Conservation (phyloP, 92 coral and sea anemone genomes). For the Epizoanthus illoricatus region DNA sequence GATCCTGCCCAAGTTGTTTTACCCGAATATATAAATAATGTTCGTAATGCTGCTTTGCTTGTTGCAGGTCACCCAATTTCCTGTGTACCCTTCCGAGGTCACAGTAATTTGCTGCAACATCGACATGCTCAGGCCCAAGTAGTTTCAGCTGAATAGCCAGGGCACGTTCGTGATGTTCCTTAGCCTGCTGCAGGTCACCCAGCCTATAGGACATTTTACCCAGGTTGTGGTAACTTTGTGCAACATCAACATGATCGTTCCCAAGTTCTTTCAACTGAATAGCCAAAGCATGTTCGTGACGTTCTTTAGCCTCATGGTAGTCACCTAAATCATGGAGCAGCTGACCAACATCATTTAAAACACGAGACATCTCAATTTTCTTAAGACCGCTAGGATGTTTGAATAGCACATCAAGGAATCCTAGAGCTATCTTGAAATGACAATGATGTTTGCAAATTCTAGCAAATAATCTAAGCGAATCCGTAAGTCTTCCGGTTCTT, state of each 20-base stretch:
- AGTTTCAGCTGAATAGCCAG: background rate
- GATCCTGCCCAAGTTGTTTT: constrained; percentile 2
- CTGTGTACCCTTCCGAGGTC: constrained; percentile 1
- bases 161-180: constrained; percentile 5
- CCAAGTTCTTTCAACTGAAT: background rate
- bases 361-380: background rate
- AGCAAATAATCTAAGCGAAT: too few relatives aligned
- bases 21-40: background rate
- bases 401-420: background rate
- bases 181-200: too few relatives aligned
- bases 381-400: background rate
- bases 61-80: constrained; percentile 9
- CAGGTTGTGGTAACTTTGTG: background rate
- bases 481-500: background rate
- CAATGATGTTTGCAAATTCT: background rate
- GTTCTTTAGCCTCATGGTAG: background rate
- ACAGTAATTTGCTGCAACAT: background rate
- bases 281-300: background rate
- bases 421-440: too few relatives aligned
- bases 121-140: constrained; percentile 9
- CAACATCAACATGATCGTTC: background rate
- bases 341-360: background rate
- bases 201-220: background rate
- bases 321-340: background rate
- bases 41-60: constrained; percentile 21